phyloP scores from a whole-genome alignment of 2,797 vertebrate species.

The Sebastes hubbsi region DNA sequence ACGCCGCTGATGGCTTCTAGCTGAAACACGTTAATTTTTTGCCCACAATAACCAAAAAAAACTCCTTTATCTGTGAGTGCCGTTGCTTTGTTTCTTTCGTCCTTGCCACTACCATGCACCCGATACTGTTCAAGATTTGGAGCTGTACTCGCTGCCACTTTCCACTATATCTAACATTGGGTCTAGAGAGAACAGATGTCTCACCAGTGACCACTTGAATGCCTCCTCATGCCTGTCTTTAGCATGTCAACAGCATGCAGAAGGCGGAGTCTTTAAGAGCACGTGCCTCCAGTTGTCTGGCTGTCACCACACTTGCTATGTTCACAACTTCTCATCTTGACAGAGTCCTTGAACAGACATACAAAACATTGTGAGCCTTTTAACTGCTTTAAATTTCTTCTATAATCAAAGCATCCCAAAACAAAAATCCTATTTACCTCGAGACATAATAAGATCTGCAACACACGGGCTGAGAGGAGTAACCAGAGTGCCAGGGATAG shows the following conservation, averaged over 20 bases:
- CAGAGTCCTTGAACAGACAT: conserved; percentile 6
- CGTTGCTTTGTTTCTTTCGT: no score
- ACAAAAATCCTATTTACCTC: background rate
- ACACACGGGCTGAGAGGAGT: conserved; percentile 21
- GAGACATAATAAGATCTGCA: conserved; percentile 8
- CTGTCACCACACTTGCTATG: conserved; percentile 59
- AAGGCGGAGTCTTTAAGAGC: conserved; percentile 27
- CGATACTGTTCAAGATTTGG: no score
- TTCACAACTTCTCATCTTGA: conserved; percentile 29
- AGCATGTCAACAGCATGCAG: conserved; percentile 70
- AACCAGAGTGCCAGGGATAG: conserved; percentile 46
- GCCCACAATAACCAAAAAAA: no score
- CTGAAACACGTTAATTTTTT: no score
- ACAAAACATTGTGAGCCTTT: background rate
- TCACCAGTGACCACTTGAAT: conserved; percentile 28
- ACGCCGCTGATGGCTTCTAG: no score
- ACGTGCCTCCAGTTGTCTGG: conserved; percentile 70
- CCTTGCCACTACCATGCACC: no score
- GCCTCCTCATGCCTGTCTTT: conserved; percentile 45
- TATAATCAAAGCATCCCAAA: conserved; percentile 10
- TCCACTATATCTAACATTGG: background rate
- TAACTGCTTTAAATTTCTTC: conserved; percentile 5
- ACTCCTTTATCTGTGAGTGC: no score
- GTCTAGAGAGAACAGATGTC: conserved; percentile 17
- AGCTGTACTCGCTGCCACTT: no score